These are phyloP conservation scores for Equus quagga DNA, from an alignment of 2,113 vertebrate genomes.

Conservation along the genomic window DNA sequence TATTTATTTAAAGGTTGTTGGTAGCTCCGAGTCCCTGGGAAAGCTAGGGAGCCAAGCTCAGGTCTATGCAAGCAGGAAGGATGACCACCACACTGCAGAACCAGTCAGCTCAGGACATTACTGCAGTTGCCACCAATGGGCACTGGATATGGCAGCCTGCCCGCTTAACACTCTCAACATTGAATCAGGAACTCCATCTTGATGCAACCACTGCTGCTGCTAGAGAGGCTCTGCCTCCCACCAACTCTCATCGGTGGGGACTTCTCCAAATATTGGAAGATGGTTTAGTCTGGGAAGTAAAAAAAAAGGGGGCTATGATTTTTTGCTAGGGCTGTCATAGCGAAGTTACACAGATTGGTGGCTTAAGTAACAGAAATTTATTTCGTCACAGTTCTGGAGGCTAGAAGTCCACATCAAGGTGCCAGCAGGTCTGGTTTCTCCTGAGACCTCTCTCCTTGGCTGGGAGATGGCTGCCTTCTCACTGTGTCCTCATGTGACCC, in stretches of 20 bases:
- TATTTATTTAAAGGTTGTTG: not conserved
- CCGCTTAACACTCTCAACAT: not conserved
- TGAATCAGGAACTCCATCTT: not conserved
- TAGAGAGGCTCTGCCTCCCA: not conserved
- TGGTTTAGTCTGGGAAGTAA: not conserved
- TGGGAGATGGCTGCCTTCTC: not conserved
- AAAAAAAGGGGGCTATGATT: not conserved
- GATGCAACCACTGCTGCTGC: not conserved
- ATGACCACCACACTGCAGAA: not conserved
- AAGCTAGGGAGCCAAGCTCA: not conserved
- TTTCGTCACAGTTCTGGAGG: constrained; percentile 17
- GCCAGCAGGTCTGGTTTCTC: not conserved
- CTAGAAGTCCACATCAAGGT: not conserved
- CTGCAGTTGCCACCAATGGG: not conserved
- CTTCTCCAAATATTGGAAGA: not conserved
- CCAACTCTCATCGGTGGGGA: not conserved
- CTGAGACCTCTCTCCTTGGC: not conserved
- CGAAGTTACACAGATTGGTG: not conserved
- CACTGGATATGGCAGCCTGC: not conserved
- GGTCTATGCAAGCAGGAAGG: not conserved
- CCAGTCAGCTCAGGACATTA: not conserved
- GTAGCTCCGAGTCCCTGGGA: not conserved
- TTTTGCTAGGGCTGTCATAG: not conserved
- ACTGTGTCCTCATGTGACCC: not conserved
- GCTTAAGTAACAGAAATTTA: not conserved